Base-by-base conservation (phyloP, 2,113 vertebrate species). In the Eulemur macaco region DNA sequence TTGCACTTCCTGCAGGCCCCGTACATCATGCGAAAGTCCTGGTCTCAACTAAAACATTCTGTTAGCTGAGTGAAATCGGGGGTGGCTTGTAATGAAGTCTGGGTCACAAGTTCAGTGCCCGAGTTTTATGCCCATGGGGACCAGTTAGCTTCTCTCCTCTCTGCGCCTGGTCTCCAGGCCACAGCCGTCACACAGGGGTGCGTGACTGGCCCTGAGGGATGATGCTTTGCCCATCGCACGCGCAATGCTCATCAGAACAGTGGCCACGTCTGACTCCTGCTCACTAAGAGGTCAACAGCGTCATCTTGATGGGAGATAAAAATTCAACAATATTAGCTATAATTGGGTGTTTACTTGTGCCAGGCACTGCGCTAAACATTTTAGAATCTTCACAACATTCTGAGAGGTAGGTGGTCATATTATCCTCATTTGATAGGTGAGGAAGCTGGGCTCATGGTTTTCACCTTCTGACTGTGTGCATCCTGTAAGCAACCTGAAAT, bases 381-480 rank as follows among this genome's bases (percentile, higher is more conserved):
- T 69, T n/a, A 45, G 15, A 73, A 9, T 18, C 27, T 73, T 42
- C 1, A 31, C 20, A 71, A 15, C 12, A 1, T 20, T 92, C 37
- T 64, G 0, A 4, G 29, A 76, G 21, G 6, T 0, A 21, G 1
- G 8, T 5, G 2, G 3, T 42, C 31, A 42, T 18, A 7, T 25
- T 21, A 42, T 52, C 25, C 1, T 6, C 4, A 27, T 54, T 47
- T 25, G 23, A 37, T 12, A 69, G 18, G 54, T 52, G 45, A 88
- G 8, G 7, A 56, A 50, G 10, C 15, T 64, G 37, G 34, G 11
- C 27, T 81, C 12, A 45, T 39, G 17, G 15, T 37, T 86, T 74
- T 54, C n/a, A 25, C 10, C 15, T 82, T 71, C 27, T 63, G 60
- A 63, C 0, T 42, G 13, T 29, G 25, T 15, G 2, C 2, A n/a